Percentiles rank a stretch among this genome's conserved stretches.
These are phyloP conservation scores for Microdon myrmicae DNA, from an alignment of 2,888 invertebrate genomes.

Conservation along the genomic window DNA sequence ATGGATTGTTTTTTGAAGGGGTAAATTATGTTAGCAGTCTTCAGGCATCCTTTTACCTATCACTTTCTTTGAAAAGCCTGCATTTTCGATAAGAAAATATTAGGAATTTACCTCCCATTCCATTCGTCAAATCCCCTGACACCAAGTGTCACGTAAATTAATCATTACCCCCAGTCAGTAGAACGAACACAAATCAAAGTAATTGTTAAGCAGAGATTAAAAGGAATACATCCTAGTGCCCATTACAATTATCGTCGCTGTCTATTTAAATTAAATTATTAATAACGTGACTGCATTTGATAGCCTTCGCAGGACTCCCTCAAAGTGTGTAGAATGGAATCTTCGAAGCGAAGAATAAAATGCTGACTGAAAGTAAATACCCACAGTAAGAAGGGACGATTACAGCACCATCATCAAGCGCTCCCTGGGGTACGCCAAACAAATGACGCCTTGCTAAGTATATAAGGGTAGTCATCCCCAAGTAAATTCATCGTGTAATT, in stretches of 20 bases:
- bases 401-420: conserved; percentile 42
- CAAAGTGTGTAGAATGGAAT: conserved; percentile 10
- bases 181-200: no score
- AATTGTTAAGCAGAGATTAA: no score
- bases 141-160: no score
- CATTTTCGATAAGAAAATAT: no score
- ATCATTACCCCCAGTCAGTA: no score
- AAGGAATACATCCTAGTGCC: conserved; percentile 41
- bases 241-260: conserved; percentile 50
- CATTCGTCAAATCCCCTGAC: no score
- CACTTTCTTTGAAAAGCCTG: no score
- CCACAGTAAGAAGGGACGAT: conserved; percentile 42
- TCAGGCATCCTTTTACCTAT: no score
- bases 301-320: conserved; percentile 12
- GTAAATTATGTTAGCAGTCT: no score
- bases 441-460: conserved; percentile 48
- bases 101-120: no score
- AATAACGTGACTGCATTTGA: conserved; percentile 38
- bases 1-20: no score
- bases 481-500: conserved; percentile 31
- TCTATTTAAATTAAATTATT: conserved; percentile 40
- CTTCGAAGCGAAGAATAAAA: neutral
- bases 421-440: conserved; percentile 48
- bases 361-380: conserved; percentile 12
- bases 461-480: conserved; percentile 30